Evolutionary conservation across 2,888 invertebrate genomes (phyloP).

Genomic region (Volucella inflata): DNA sequence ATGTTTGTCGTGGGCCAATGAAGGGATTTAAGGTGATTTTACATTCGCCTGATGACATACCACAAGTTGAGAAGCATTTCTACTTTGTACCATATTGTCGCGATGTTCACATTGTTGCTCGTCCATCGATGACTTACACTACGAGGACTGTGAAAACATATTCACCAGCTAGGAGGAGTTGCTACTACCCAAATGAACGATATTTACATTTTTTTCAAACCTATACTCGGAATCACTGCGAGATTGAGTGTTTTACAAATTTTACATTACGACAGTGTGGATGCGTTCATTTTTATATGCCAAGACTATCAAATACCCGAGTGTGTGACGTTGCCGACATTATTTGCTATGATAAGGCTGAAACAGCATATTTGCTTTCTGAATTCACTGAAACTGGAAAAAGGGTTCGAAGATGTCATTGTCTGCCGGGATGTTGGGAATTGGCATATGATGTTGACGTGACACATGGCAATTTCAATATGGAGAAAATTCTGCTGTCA

Average conservation of each 20-base stretch:
- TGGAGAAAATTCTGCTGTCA: not conserved
- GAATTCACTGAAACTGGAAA: not conserved
- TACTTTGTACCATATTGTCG: not conserved
- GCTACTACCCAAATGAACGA: constrained; percentile 27
- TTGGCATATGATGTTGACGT: not conserved
- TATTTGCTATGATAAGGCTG: not conserved
- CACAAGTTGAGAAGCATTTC: constrained; percentile 77
- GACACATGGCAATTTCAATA: not conserved
- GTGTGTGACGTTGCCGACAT: not conserved
- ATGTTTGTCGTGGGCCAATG: constrained; percentile 88
- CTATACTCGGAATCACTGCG: constrained; percentile 30
- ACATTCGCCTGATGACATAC: constrained; percentile 82
- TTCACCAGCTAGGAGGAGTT: not conserved
- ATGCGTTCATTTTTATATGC: constrained; percentile 39
- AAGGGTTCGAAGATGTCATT: not conserved
- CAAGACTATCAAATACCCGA: not conserved
- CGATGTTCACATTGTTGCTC: not conserved
- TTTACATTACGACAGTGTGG: constrained; percentile 13
- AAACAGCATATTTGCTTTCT: not conserved
- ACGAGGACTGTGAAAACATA: not conserved
- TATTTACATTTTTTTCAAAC: constrained; percentile 33
- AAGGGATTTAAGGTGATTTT: constrained; percentile 88
- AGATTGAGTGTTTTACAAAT: constrained; percentile 33
- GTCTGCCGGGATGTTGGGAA: not conserved
- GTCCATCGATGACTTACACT: not conserved